A percentile compares a stretch with the other conserved stretches of the same genome.
Evolutionary conservation across 2,888 invertebrate species (phyloP).

Genomic region (Mechanitis messenoides): DNA sequence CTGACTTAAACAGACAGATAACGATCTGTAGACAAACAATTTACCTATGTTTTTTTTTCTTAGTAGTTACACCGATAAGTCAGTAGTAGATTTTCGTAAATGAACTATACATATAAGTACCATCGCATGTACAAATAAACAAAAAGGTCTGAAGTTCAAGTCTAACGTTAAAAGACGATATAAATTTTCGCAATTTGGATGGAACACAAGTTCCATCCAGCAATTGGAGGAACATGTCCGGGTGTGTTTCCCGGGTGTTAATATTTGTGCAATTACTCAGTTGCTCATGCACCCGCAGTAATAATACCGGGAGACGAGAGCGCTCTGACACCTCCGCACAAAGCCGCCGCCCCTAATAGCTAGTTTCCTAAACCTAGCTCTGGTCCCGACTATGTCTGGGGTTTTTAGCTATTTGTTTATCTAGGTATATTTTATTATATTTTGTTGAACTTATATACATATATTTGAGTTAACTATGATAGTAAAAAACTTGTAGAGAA

Average conservation of each 20-base stretch:
- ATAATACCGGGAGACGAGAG: slow-evolving; percentile 32
- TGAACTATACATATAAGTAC: too few relatives aligned
- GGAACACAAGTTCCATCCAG: too few relatives aligned
- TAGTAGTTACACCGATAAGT: too few relatives aligned
- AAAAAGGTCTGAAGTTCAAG: background rate
- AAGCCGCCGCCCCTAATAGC: slow-evolving; percentile 58
- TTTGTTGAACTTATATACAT: background rate
- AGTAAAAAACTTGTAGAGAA: too few relatives aligned
- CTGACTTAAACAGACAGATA: too few relatives aligned
- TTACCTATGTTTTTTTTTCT: too few relatives aligned
- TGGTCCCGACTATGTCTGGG: slow-evolving; percentile 34
- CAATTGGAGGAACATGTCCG: slow-evolving; percentile 1
- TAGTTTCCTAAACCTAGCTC: slow-evolving; percentile 54
- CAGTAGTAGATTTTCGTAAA: too few relatives aligned
- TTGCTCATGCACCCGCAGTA: slow-evolving; percentile 23
- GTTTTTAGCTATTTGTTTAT: background rate
- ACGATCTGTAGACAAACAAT: too few relatives aligned
- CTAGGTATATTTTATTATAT: background rate
- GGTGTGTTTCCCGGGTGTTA: slow-evolving; percentile 1
- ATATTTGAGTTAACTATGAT: background rate
- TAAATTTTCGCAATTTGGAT: too few relatives aligned
- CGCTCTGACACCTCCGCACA: slow-evolving; percentile 69
- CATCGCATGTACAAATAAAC: background rate
- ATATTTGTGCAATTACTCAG: slow-evolving; percentile 28
- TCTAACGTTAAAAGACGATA: too few relatives aligned